Evolutionary conservation across 2,888 invertebrate genomes (phyloP), one percentile per base, ranked within the genome.

Genomic region (Cosmopolites sordidus): DNA sequence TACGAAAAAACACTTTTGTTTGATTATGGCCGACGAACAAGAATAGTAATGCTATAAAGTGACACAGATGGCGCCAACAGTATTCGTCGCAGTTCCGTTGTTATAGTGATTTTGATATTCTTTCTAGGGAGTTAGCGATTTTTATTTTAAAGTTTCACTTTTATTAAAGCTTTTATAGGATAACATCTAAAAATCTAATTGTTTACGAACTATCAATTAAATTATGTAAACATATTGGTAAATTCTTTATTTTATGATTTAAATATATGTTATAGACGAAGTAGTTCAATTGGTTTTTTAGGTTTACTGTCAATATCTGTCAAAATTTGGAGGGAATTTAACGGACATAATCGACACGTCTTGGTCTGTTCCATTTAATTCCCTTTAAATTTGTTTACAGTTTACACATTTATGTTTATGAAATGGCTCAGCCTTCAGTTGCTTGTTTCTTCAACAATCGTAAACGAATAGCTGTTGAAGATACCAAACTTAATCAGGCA

Each of bases 401-500:
- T 62, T 60, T 43, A 43, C 43, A 46, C n/a, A 43, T 47, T 58
- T 46, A 29, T 52, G 49, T 47, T 30, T 58, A 45, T 48, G 68
- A 64, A 67, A 89, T 89, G 89, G 82, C 88, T 59, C 89, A 90
- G 74, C 84, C 86, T 64, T 84, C 86, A 45, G 81, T 90, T 53
- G 83, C 85, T 57, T 80, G 82, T 59, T 90, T 81, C 77, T 90
- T 88, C 71, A 84, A 81, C 70, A 83, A 83, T 65, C 81, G 89
- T 67, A 90, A 90, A 75, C 81, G 89, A 64, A 78, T 82, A 53
- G 86, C 84, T n/a, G 71, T 76, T 6, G 87, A 88, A 45, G 88
- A 89, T 68, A 67, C 76, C 48, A 74, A 76, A 57, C 58, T 68
- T 60, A 66, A 62, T 62, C 70, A 73, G 69, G 69, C 73, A 69